phyloP scores from a whole-genome alignment of 2,113 vertebrate genomes.

The Sceloporus undulatus region DNA sequence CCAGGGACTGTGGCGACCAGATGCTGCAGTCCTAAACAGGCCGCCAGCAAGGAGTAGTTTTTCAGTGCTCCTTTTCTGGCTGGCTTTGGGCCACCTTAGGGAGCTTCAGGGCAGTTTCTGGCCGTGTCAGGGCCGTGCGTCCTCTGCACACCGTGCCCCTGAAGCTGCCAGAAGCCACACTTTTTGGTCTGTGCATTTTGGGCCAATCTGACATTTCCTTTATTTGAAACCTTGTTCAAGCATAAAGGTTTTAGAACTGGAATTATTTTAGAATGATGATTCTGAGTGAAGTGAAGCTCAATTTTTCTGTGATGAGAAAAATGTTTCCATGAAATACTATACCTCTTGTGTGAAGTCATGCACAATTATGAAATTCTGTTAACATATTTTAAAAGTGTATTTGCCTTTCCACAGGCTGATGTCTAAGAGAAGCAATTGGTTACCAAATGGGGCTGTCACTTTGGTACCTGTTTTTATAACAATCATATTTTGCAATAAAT shows the following conservation, averaged over 20 bases:
- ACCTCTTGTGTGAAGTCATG: neutral
- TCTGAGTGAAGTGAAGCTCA: neutral
- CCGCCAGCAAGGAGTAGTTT: too few species aligned
- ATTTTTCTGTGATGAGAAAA: neutral
- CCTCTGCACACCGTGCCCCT: too few species aligned
- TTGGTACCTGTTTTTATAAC: neutral
- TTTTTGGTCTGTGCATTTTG: neutral
- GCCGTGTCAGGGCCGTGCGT: too few species aligned
- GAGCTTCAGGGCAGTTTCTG: too few species aligned
- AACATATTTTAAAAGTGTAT: neutral
- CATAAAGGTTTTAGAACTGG: neutral
- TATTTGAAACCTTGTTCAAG: neutral
- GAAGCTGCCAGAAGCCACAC: too few species aligned
- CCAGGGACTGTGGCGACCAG: too few species aligned
- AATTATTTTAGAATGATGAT: neutral
- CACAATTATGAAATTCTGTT: neutral
- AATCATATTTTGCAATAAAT: neutral
- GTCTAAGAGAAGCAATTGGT: neutral
- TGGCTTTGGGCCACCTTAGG: too few species aligned
- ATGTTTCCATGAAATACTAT: neutral
- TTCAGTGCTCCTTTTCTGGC: too few species aligned
- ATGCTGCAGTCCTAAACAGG: too few species aligned
- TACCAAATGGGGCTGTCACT: neutral
- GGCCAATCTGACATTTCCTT: neutral
- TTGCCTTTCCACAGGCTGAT: neutral